A percentile compares a stretch with the other conserved stretches of the same genome.
These are phyloP conservation scores for Metellina segmentata DNA, from an alignment of 2,888 invertebrate species.

Conservation along the genomic window DNA sequence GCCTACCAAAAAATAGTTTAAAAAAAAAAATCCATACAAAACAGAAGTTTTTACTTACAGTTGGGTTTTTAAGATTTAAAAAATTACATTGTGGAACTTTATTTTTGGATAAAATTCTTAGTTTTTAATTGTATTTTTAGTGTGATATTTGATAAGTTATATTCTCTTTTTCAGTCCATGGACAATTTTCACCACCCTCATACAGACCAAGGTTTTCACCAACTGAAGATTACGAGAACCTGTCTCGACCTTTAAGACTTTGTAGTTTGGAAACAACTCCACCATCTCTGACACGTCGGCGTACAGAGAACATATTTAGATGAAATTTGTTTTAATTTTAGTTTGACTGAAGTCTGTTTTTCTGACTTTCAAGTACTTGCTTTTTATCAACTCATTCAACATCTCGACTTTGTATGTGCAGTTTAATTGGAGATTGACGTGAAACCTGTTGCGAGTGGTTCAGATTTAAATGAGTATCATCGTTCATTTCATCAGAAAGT, in stretches of 20 bases:
- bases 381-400: slow-evolving; percentile 28
- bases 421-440: not conserved
- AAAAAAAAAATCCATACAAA: no score
- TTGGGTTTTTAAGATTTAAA: no score
- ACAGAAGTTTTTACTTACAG: no score
- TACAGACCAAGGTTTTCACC: slow-evolving; percentile 36
- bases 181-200: slow-evolving; percentile 29
- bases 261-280: slow-evolving; percentile 64
- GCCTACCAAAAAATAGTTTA: no score
- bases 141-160: not conserved
- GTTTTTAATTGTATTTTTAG: not conserved
- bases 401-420: slow-evolving; percentile 8
- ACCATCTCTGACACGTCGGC: slow-evolving; percentile 37
- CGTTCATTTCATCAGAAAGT: not conserved
- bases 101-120: not conserved
- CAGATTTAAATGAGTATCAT: not conserved
- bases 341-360: not conserved
- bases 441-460: not conserved
- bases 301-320: slow-evolving; percentile 65
- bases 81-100: not conserved
- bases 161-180: slow-evolving; percentile 40
- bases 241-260: slow-evolving; percentile 56
- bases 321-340: slow-evolving; percentile 25
- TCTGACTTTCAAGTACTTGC: not conserved
- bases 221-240: slow-evolving; percentile 54